Evolutionary conservation across 2,113 vertebrate species (phyloP), one percentile per base, ranked within the genome.

Genomic region (Heliornis fulica): DNA sequence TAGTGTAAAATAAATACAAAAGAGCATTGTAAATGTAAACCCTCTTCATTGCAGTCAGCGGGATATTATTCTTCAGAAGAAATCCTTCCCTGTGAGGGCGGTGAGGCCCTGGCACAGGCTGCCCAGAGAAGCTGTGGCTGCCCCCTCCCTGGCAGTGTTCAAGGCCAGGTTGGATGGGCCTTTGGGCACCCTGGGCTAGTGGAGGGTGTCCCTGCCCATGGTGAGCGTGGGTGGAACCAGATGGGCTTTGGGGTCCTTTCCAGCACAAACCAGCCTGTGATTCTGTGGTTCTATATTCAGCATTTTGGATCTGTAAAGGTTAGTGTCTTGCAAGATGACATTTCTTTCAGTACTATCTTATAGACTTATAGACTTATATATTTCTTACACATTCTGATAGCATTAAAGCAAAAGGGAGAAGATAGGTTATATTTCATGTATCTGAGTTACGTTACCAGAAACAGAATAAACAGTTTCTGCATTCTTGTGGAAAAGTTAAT

Each of bases 401-500:
- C 38, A 22, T 54, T 81, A 83, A 89, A 43, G 41, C 26, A 56
- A 46, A 89, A 83, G n/a, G 51, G 36, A 76, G 46, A 40, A 64
- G 40, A 32, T 32, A 26, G 60, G 7, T 36, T 93, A 11, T 36
- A 38, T 85, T 92, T 87, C 9, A 31, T 50, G 25, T 88, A 66
- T 91, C 78, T 90, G 41, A 87, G 29, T 83, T 89, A 53, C 14
- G 31, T 75, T 90, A 75, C 60, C 46, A 90, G 83, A 91, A 89
- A 56, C 22, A 78, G 69, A 90, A 78, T 78, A 90, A 96, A 82
- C 65, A 89, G 59, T 77, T 71, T n/a, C 76, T 91, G 51, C 70
- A 34, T 96, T 95, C 72, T 85, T 95, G 66, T 88, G 54, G 64
- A 75, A 81, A 89, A 53, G 46, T 87, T 91, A 89, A 93, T 96